phyloP scores from a whole-genome alignment of 2,113 vertebrate genomes.

The Octodon degus region DNA sequence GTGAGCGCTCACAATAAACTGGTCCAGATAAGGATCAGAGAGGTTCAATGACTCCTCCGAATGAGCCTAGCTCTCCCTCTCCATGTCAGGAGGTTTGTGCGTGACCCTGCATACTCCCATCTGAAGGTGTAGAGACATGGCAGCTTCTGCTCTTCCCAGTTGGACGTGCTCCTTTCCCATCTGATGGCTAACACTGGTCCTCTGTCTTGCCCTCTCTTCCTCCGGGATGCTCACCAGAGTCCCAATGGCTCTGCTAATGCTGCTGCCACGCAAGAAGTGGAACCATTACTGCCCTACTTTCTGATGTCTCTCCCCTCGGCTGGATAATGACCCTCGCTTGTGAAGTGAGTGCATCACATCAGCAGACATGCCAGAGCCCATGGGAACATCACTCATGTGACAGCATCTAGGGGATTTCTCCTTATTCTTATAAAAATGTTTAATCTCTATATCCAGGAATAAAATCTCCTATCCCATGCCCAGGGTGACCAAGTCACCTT shows the following conservation, averaged over 20 bases:
- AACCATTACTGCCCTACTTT: constrained; percentile 72
- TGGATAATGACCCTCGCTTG: constrained; percentile 45
- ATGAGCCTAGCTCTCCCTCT: not conserved
- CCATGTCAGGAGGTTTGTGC: not conserved
- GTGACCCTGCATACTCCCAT: not conserved
- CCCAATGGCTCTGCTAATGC: constrained; percentile 60
- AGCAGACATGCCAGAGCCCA: not conserved
- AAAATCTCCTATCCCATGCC: no score
- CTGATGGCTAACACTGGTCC: not conserved
- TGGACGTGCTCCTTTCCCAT: not conserved
- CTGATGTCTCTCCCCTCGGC: constrained; percentile 66
- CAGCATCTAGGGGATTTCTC: not conserved
- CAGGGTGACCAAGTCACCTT: not conserved
- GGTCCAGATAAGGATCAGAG: constrained; percentile 26
- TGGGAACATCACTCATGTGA: not conserved
- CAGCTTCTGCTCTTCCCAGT: not conserved
- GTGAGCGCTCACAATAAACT: not conserved
- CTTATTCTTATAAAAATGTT: not conserved
- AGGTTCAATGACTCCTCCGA: not conserved
- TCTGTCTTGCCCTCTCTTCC: not conserved
- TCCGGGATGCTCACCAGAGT: constrained; percentile 78
- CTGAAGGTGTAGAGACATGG: not conserved
- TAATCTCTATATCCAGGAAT: not conserved
- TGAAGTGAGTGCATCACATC: constrained; percentile 52
- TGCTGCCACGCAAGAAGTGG: constrained; percentile 52